Base-by-base conservation (phyloP, 2,797 vertebrate genomes). In the Hemibagrus guttatus region DNA sequence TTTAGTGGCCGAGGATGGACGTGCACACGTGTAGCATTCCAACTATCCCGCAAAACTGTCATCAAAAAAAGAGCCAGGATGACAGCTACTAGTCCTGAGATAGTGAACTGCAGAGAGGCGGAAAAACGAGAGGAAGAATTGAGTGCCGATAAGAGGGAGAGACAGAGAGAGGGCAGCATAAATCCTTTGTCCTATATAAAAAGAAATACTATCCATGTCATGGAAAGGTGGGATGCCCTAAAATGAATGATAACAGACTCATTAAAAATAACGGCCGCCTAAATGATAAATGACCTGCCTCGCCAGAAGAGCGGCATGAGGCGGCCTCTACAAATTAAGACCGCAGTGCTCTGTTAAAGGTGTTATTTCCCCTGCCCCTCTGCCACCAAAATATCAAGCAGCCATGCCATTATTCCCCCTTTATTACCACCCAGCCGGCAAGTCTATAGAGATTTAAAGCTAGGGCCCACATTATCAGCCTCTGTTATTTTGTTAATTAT, bases 201-300 rank as follows among this genome's bases (percentile, higher is more conserved):
- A 94, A 96, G 95, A 96, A 96, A 96, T 96, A 96, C 94, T 95
- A 95, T 95, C 95, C 87, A 89, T 95, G 96, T 96, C 95, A 96
- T 91, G 93, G 94, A 96, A 95, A 96, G 95, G 95, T 96, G 95
- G 95, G 94, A 94, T 95, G 95, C 94, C 95, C 94, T 96, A 96
- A 96, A 96, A 96, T 96, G 95, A 96, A 95, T 96, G 95, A 96
- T 96, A 96, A 96, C 95, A 95, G 95, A 94, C 95, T 96, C 95
- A 96, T 96, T 96, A 96, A 96, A 96, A 96, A 94, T 96, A 96
- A 96, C 94, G 92, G 94, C 94, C 91, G 87, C 90, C 93, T 94
- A 93, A 93, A 94, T 96, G 95, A 96, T 95, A 93, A 95, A 96
- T 95, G 94, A 95, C 93, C 89, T 28, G 91, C 89, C 93, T 94